Evolutionary conservation across 2,888 invertebrate genomes (phyloP).

Genomic region (Tipula helvola): DNA sequence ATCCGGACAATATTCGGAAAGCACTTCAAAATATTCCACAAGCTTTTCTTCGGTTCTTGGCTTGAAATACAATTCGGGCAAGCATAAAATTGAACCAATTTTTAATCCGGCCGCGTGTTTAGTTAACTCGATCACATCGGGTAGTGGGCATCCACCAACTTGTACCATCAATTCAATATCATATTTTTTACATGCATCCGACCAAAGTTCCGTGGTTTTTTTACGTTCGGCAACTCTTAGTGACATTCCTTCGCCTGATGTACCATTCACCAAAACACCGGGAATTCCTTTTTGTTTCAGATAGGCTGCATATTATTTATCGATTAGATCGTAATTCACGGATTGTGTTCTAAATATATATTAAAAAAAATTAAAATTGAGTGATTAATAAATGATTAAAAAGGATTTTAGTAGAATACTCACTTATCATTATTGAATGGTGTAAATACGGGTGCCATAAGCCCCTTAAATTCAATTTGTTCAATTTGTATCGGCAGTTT

Average conservation of each 20-base stretch:
- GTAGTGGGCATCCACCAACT: conserved; percentile 55
- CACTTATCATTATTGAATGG: conserved; percentile 49
- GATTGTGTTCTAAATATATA: conserved; percentile 25
- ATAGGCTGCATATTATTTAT: conserved; percentile 51
- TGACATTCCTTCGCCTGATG: conserved; percentile 62
- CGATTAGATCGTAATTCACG: conserved; percentile 42
- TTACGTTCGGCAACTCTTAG: conserved; percentile 57
- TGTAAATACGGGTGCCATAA: conserved; percentile 60
- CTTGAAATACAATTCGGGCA: conserved; percentile 67
- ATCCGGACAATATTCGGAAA: conserved; percentile 57
- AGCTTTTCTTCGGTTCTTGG: conserved; percentile 47
- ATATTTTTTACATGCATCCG: conserved; percentile 39
- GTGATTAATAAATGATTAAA: not conserved
- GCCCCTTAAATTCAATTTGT: conserved; percentile 45
- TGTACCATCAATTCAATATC: conserved; percentile 55
- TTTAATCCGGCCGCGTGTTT: conserved; percentile 50
- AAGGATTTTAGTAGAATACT: conserved; percentile 17
- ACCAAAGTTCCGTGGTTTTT: conserved; percentile 50
- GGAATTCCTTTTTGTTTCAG: conserved; percentile 47
- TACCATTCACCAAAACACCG: conserved; percentile 65
- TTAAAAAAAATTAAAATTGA: not conserved
- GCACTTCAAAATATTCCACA: conserved; percentile 49
- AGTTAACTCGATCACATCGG: conserved; percentile 56
- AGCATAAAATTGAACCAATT: conserved; percentile 55
- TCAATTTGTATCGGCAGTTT: no score